These are phyloP conservation scores for Epinotia demarniana DNA, from an alignment of 2,888 invertebrate species.

Conservation along the genomic window DNA sequence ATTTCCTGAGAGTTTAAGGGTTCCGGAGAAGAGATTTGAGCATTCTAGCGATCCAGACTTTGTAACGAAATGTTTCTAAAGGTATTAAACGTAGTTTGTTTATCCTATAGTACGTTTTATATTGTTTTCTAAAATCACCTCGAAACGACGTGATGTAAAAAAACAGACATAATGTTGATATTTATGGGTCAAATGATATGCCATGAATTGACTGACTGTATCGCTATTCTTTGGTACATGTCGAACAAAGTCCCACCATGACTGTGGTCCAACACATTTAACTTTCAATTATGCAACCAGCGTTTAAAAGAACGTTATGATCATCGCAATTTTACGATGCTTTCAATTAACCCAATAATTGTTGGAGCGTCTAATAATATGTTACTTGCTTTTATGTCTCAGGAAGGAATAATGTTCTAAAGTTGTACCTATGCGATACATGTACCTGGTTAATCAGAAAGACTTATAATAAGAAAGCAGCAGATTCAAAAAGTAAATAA, in stretches of 20 bases:
- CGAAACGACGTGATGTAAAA: too few species aligned
- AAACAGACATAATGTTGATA: too few species aligned
- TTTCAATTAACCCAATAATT: slow-evolving; percentile 1
- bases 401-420: neutral
- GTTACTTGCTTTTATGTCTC: neutral
- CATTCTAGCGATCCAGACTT: slow-evolving; percentile 9
- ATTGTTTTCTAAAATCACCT: too few species aligned
- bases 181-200: too few species aligned
- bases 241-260: neutral
- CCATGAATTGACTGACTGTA: too few species aligned
- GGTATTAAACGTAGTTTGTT: too few species aligned
- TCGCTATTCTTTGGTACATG: neutral
- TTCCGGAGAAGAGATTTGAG: slow-evolving; percentile 11
- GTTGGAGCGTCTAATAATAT: neutral
- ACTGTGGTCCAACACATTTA: slow-evolving; percentile 1
- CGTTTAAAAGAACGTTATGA: neutral
- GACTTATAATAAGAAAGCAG: too few species aligned
- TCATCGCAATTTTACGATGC: slow-evolving; percentile 7
- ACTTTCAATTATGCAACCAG: slow-evolving; percentile 16
- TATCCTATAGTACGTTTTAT: too few species aligned
- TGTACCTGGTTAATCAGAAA: too few species aligned
- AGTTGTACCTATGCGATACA: too few species aligned
- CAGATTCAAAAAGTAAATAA: too few species aligned
- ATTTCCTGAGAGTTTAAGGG: slow-evolving; percentile 26
- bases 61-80: neutral